Conservation (phyloP, 2,113 vertebrate species). For the Helogale parvula region DNA sequence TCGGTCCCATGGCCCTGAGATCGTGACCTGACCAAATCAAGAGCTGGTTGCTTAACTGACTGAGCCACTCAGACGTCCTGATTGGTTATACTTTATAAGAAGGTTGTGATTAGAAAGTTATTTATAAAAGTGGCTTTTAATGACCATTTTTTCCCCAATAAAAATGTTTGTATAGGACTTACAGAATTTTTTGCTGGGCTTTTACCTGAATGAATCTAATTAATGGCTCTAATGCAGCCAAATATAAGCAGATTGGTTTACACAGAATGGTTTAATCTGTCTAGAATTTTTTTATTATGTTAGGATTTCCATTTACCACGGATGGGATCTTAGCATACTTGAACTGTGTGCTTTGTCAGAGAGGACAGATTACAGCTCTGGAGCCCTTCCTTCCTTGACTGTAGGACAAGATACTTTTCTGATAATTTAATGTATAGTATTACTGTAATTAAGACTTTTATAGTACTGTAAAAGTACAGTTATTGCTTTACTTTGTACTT, state of each 20-base stretch:
- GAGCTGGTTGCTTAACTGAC: too few species aligned
- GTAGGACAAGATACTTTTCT: slow-evolving; percentile 7
- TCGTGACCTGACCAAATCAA: too few species aligned
- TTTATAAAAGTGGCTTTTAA: not conserved
- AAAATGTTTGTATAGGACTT: not conserved
- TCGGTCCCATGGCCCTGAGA: too few species aligned
- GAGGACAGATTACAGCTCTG: not conserved
- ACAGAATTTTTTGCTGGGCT: not conserved
- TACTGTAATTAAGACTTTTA: slow-evolving; percentile 1
- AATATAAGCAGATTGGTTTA: not conserved
- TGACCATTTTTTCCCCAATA: not conserved
- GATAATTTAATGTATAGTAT: slow-evolving; percentile 5
- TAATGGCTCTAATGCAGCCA: not conserved
- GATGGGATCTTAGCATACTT: not conserved
- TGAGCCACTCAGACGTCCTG: too few species aligned
- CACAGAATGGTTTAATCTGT: not conserved
- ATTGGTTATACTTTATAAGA: not conserved
- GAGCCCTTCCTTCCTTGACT: not conserved
- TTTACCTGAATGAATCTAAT: not conserved
- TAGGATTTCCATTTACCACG: not conserved
- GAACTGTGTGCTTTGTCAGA: not conserved
- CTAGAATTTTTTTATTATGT: not conserved
- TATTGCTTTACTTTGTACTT: slow-evolving; percentile 6
- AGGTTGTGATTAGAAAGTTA: not conserved
- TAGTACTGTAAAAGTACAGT: not conserved